Base-by-base conservation (phyloP, 2,888 invertebrate genomes). In the Pollenia labialis region DNA sequence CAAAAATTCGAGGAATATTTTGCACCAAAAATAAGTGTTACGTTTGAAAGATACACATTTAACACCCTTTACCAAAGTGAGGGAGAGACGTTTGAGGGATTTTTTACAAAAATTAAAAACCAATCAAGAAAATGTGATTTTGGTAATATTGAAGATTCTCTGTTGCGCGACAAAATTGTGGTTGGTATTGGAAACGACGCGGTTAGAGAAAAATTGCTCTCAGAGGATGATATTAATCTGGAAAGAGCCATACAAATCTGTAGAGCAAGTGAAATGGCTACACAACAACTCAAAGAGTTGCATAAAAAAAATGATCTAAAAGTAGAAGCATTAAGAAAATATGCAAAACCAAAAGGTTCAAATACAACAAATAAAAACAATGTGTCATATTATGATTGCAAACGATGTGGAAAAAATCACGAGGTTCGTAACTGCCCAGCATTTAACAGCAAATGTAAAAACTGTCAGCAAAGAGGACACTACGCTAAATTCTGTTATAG, bases 41-140 rank as follows among this genome's bases (percentile, higher is more conserved):
- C 85, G 0, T 87, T 88, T 60, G 85, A 87, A 56, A 74, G 86
- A 50, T 88, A 88, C 56, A 76, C 71, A n/a, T 87, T 85, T 42
- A 83, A 87, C 69, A 87, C 60, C 69, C 71, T 87, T 32, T 71
- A 40, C 0, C 83, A 88, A 87, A 69, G 40, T n/a, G 76, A 79
- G 32, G 74, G 69, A 11, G 81, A 88, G 23, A 46, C 58, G 18
- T 88, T 88, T 71, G 83, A 88, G 60, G 75, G 87, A n/a, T 87
- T 85, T 66, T 85, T 75, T 71, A 88, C 82, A 14, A 77, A 81
- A 71, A 85, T 87, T 58, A 87, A 85, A 74, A 85, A 83, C 23
- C 69, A 87, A 58, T 56, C 68, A 8, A 85, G 80, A 85, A 85
- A 85, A 66, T 86, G 76, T 32, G 77, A 81, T 14, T 85, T 88